Base-by-base conservation (phyloP, 2,888 invertebrate genomes). In the Cheilosia soror region DNA sequence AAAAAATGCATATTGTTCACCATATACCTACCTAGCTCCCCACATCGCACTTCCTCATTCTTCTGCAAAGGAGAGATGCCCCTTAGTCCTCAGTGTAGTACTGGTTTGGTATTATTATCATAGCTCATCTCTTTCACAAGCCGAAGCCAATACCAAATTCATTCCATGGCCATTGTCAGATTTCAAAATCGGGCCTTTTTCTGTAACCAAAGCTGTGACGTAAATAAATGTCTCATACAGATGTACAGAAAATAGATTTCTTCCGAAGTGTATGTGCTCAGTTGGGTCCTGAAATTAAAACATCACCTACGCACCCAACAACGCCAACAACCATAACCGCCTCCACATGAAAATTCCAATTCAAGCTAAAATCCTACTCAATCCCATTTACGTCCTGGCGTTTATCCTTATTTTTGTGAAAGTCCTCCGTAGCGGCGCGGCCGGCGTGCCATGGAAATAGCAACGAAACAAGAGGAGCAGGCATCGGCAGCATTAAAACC, bases 171-270 rank as follows among this genome's bases (percentile, higher is more conserved):
- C 29, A 51, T 62, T 68, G 62, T 77, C 60, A 77, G 69, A 62
- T 77, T 77, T 77, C 33, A 40, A 68, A 77, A 77, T 69, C 69
- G 62, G 77, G 57, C 57, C 37, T 73, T 9, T 44, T 15, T 25
- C 63, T 20, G 15, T 25, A 20, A 47, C 9, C 37, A 37, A 37
- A 37, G 37, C 37, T 37, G 11, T 37, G 37, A 37, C 37, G 37
- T 37, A 37, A 37, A 37, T 37, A 37, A 37, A 37, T 37, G 33
- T 25, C 13, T 37, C 51, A 57, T 37, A 40, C 69, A 47, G 15
- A 42, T 29, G 15, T 27, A n/a, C 31, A 15, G 13, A 1, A 7
- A n/a, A 1, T n/a, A 40, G n/a, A 25, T 25, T 31, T 42, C 11
- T 63, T 25, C 15, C n/a, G 11, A 15, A 33, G 44, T 69, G 25